Evolutionary conservation across 2,888 invertebrate genomes (phyloP).

Genomic region (Drosophila meridiana): DNA sequence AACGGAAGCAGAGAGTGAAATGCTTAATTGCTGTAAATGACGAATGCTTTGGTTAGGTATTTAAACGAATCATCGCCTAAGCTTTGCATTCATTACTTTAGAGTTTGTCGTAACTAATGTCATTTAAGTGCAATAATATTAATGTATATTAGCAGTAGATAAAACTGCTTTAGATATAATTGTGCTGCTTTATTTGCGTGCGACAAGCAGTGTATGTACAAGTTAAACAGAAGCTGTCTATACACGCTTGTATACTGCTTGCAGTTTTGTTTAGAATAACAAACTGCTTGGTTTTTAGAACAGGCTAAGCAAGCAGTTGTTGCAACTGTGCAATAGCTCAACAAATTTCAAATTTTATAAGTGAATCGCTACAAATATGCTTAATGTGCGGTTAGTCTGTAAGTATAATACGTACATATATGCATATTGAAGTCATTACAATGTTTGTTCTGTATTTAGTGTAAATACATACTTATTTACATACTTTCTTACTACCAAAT

Average conservation of each 20-base stretch:
- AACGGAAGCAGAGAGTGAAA: background rate
- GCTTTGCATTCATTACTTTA: slow-evolving; percentile 3
- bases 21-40: slow-evolving; percentile 16
- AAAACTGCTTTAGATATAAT: background rate
- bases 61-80: background rate
- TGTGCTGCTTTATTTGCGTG: background rate
- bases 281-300: background rate
- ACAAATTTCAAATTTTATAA: background rate
- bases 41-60: background rate
- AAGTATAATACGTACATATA: no score
- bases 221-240: background rate
- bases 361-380: background rate
- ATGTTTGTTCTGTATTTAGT: background rate
- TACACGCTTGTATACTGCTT: background rate
- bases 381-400: accelerated
- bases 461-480: background rate
- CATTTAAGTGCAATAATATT: background rate
- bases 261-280: background rate
- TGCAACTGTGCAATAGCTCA: background rate
- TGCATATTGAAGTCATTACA: background rate
- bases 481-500: background rate
- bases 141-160: background rate
- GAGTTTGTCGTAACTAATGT: background rate
- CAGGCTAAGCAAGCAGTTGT: background rate
- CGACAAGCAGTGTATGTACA: slow-evolving; percentile 22